Conservation (phyloP, 2,113 vertebrate species). For the Mastomys coucha region DNA sequence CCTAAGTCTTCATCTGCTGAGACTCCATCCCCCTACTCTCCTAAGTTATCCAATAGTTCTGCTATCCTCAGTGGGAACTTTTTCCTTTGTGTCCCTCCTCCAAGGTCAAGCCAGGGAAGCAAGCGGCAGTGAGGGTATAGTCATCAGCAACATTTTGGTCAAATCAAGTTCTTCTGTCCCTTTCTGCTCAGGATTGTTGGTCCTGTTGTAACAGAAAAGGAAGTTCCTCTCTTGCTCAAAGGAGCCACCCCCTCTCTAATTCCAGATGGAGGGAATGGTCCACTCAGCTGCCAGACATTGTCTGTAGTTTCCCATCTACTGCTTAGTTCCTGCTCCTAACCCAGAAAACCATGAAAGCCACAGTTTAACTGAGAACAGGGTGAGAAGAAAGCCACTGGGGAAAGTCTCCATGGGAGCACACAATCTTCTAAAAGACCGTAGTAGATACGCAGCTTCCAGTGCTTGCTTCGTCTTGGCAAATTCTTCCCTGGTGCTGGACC, state of each 20-base stretch:
- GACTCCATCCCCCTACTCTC: slow-evolving; percentile 94
- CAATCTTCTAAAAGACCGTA: neutral
- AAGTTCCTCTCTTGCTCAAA: slow-evolving; percentile 98
- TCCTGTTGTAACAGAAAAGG: slow-evolving; percentile 95
- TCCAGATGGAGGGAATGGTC: neutral
- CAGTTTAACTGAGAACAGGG: neutral
- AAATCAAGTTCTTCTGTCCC: slow-evolving; percentile 96
- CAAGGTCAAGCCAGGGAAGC: slow-evolving; percentile 88
- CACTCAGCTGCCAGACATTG: neutral
- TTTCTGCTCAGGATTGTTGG: slow-evolving; percentile 95
- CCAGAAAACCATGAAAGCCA: neutral
- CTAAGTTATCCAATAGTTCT: slow-evolving; percentile 96
- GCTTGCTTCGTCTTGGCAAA: neutral
- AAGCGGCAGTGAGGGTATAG: slow-evolving; percentile 94
- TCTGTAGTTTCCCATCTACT: neutral
- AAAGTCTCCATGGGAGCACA: neutral
- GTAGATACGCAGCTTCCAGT: neutral
- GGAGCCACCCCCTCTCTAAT: slow-evolving; percentile 95
- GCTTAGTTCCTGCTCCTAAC: neutral
- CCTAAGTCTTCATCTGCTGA: slow-evolving; percentile 97
- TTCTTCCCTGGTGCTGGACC: neutral
- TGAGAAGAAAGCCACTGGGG: neutral
- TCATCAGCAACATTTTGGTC: slow-evolving; percentile 98
- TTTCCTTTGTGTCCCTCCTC: slow-evolving; percentile 91
- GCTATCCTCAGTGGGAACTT: slow-evolving; percentile 94